These are phyloP conservation scores for Mormyrus hasselquistii DNA, from an alignment of 2,797 vertebrate genomes.

Conservation along the genomic window DNA sequence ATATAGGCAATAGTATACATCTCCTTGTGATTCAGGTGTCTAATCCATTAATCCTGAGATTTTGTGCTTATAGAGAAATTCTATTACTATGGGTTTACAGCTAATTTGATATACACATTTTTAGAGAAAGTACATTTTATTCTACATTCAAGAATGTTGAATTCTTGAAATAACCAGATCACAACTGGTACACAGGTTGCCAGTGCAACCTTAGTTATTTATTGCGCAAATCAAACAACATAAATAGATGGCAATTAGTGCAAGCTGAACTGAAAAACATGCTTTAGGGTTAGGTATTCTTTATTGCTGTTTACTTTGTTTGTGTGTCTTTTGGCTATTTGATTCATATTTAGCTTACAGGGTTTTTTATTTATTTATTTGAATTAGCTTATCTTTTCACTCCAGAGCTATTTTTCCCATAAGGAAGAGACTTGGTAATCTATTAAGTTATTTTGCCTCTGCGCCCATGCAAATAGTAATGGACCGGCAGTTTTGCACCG, in stretches of 20 bases:
- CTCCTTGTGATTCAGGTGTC: background rate
- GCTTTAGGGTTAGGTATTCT: constrained; percentile 54
- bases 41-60: background rate
- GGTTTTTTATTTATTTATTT: constrained; percentile 53
- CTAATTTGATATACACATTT: background rate
- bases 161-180: constrained; percentile 31
- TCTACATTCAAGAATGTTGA: background rate
- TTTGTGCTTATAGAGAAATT: background rate
- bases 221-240: constrained; percentile 32
- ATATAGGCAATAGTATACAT: background rate
- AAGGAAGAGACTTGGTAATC: constrained; percentile 69
- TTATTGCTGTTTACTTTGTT: constrained; percentile 44
- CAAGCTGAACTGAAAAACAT: constrained; percentile 55
- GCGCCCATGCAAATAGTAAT: constrained; percentile 56
- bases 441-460: constrained; percentile 55
- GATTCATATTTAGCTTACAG: constrained; percentile 69
- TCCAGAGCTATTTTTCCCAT: constrained; percentile 65
- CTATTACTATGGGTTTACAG: background rate
- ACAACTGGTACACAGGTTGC: background rate
- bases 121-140: background rate
- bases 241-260: constrained; percentile 62
- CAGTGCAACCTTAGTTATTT: constrained; percentile 5
- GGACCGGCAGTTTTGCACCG: constrained; percentile 27
- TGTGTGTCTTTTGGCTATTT: constrained; percentile 58
- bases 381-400: constrained; percentile 70